Evolutionary conservation across 2,797 vertebrate genomes (phyloP).

Genomic region (Gadopsis marmoratus): DNA sequence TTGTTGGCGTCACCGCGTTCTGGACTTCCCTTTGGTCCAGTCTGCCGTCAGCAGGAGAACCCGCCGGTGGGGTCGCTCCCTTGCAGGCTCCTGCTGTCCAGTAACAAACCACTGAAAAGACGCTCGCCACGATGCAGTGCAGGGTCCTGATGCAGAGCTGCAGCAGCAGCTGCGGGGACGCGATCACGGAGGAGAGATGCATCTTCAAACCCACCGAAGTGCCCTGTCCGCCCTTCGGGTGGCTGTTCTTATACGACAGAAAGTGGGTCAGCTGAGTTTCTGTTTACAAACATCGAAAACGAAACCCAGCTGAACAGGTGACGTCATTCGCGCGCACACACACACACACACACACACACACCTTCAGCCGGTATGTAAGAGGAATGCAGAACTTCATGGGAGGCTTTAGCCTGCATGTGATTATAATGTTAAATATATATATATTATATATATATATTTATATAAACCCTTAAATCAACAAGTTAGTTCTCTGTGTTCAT

Average conservation of each 20-base stretch:
- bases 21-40: not conserved
- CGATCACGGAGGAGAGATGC: slow-evolving; percentile 32
- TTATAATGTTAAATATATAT: no score
- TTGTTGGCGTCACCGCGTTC: slow-evolving; percentile 55
- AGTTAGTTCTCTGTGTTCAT: no score
- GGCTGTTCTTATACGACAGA: not conserved
- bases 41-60: not conserved
- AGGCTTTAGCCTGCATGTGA: not conserved
- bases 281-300: slow-evolving; percentile 63
- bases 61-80: not conserved
- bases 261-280: slow-evolving; percentile 48
- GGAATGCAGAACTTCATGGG: not conserved
- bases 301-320: slow-evolving; percentile 40
- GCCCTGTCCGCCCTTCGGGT: not conserved
- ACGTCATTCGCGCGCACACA: no score
- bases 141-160: slow-evolving; percentile 62
- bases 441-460: no score
- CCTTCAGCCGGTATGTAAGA: not conserved
- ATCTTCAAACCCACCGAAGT: slow-evolving; percentile 13
- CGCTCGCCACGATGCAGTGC: slow-evolving; percentile 9
- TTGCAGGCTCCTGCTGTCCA: slow-evolving; percentile 30
- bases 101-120: slow-evolving; percentile 21
- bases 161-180: slow-evolving; percentile 57
- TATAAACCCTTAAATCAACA: no score
- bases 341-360: no score